A percentile compares a stretch with the other conserved stretches of the same genome.
Conservation (phyloP, 2,113 vertebrate species). For the Crocuta crocuta region DNA sequence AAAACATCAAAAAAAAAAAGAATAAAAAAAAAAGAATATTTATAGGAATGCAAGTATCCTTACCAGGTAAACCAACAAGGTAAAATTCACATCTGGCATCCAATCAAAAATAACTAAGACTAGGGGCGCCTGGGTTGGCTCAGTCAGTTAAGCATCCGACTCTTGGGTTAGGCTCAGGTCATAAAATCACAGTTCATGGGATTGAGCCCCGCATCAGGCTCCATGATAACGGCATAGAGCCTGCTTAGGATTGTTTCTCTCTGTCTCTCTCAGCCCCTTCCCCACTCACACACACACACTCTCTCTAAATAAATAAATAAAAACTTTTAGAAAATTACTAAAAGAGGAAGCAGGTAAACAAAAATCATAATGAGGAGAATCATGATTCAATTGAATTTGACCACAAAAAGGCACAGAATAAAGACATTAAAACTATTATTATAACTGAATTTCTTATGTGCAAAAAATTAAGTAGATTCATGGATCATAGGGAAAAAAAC, state of each 20-base stretch:
- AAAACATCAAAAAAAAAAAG: too few relatives aligned
- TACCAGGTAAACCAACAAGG: background rate
- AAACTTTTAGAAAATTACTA: background rate
- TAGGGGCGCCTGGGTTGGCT: background rate
- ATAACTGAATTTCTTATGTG: background rate
- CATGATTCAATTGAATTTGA: background rate
- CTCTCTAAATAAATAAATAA: background rate
- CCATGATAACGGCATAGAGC: background rate
- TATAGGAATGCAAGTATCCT: background rate
- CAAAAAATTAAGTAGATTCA: background rate
- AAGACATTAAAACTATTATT: background rate
- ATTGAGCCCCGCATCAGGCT: background rate
- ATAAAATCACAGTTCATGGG: background rate
- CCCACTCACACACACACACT: background rate
- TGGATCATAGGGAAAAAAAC: background rate
- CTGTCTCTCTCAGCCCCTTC: background rate
- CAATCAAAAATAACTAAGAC: background rate
- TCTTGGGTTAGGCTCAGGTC: background rate
- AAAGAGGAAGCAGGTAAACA: background rate
- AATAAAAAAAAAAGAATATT: background rate
- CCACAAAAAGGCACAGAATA: background rate
- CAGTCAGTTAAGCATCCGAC: background rate
- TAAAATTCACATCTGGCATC: background rate
- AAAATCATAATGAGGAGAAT: background rate
- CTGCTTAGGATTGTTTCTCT: background rate